Conservation (phyloP, 2,797 vertebrate species). For the Tragopan temminckii region DNA sequence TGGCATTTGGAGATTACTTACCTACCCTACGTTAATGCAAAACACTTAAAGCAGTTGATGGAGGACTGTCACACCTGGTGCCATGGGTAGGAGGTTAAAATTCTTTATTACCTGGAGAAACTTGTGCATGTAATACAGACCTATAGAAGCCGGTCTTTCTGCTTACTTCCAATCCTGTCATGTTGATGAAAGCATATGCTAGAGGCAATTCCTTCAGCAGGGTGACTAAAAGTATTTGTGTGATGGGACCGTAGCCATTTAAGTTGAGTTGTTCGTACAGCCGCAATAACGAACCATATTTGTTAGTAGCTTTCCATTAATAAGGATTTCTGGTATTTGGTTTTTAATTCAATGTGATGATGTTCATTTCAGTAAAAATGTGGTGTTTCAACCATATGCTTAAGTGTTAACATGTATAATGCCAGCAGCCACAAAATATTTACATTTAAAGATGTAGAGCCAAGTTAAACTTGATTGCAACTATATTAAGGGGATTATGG, state of each 20-base stretch:
- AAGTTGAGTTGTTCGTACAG: background rate
- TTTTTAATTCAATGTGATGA: constrained; percentile 1
- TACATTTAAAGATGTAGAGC: constrained; percentile 21
- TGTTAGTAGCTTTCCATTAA: background rate
- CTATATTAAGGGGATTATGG: constrained; percentile 42
- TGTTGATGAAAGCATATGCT: background rate
- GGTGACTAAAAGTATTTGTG: background rate
- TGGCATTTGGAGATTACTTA: background rate
- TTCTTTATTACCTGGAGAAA: background rate
- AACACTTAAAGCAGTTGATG: background rate
- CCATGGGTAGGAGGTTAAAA: background rate
- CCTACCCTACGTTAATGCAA: background rate
- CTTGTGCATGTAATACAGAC: background rate
- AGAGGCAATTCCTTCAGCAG: background rate
- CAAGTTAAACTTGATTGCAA: constrained; percentile 47
- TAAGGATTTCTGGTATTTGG: background rate
- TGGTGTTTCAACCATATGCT: background rate
- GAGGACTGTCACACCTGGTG: background rate
- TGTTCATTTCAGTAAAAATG: constrained; percentile 22
- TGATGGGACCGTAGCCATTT: background rate
- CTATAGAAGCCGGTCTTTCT: background rate
- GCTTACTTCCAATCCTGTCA: background rate
- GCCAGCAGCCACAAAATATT: constrained; percentile 32
- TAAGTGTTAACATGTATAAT: constrained; percentile 21
- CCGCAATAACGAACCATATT: background rate